phyloP scores from a whole-genome alignment of 1,140 invertebrate species.

The Lasaia peninsularis region DNA sequence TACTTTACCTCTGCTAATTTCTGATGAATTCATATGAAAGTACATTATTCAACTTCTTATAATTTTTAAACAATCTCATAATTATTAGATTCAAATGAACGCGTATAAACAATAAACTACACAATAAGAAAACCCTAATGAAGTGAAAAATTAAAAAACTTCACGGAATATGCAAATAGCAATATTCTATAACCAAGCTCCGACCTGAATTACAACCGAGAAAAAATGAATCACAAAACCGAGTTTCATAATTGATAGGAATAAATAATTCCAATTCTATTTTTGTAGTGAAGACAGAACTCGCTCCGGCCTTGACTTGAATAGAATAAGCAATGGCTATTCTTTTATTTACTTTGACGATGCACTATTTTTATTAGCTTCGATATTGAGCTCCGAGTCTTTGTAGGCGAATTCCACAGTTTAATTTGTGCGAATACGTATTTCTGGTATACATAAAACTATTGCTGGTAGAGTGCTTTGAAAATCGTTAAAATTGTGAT shows the following conservation, averaged over 20 bases:
- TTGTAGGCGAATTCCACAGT: constrained; percentile 5
- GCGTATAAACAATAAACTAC: background rate
- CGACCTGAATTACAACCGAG: constrained; percentile 4
- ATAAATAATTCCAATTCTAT: constrained; percentile 25
- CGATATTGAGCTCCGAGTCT: constrained; percentile 5
- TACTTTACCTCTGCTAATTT: too few species aligned
- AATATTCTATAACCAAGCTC: background rate
- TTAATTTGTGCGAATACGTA: constrained; percentile 21
- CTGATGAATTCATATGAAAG: too few species aligned
- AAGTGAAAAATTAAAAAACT: background rate
- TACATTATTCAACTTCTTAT: too few species aligned
- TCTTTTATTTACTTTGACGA: constrained; percentile 34
- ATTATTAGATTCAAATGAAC: too few species aligned
- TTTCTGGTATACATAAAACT: too few species aligned
- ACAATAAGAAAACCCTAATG: background rate
- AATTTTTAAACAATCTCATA: too few species aligned
- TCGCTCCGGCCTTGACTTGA: constrained; percentile 41
- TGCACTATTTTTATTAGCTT: constrained; percentile 22
- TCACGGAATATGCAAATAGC: background rate
- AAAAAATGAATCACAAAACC: constrained; percentile 12
- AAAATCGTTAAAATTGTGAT: too few species aligned
- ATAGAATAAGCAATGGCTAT: constrained; percentile 32
- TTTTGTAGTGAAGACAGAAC: constrained; percentile 31
- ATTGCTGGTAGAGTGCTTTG: too few species aligned
- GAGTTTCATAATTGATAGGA: constrained; percentile 11